Base-by-base conservation (phyloP, 1,140 invertebrate species). In the Dinoponera quadriceps region DNA sequence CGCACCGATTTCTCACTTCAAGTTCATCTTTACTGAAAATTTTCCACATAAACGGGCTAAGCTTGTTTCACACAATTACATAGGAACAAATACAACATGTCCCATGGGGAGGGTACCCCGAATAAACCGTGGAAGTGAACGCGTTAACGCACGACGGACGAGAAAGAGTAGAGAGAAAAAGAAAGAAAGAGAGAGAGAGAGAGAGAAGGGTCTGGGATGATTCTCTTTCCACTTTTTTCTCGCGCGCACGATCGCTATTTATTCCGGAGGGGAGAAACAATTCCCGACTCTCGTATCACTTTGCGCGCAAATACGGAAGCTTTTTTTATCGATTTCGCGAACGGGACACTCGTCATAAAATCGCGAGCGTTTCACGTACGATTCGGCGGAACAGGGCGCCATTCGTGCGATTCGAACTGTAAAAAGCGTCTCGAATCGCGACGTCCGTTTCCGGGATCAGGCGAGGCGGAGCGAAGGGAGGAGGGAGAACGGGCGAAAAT, bases 401-500 rank as follows among this genome's bases (percentile, higher is more conserved):
- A 29, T 20, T 44, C 38, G 38, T 33, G 22, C 22, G 71, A 60
- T 27, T 48, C 22, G 7, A 18, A 9, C 2, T n/a, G 33, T 78
- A 38, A 78, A 55, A 68, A 44, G 38, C 38, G 38, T 16, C 16
- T n/a, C 3, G 38, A 44, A 44, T 77, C 16, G 49, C 49, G 22
- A 11, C 55, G 66, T 78, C 55, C 55, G 66, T 78, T 68, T 51
- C 22, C 63, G 33, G 18, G 33, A 57, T 22, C 4, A 44, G 38
- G 7, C 2, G 33, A 2, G 38, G 0, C 38, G 38, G 3, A 9
- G 7, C 4, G 38, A 9, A 9, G 4, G 38, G 38, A 9, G 3
- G 9, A 11, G 38, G 7, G 38, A 9, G 29, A 33, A 5, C n/a
- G 13, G 60, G 16, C 44, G 16, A 20, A 69, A 78, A 69, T 86